Evolutionary conservation across 2,797 vertebrate species (phyloP).

Genomic region (Muraenolepis orangiensis): DNA sequence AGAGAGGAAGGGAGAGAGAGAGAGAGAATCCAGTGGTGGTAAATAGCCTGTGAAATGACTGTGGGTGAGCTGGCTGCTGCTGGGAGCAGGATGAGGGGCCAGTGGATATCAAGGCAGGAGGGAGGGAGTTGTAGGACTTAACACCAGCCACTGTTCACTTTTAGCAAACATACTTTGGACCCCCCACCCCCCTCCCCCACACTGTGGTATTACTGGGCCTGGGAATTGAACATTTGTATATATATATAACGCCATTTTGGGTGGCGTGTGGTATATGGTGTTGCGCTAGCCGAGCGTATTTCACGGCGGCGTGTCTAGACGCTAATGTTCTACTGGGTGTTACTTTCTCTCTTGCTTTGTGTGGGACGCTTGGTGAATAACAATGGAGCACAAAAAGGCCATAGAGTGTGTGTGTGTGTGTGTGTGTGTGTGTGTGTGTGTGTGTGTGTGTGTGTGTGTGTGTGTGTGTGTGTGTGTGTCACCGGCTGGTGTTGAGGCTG

Average conservation of each 20-base stretch:
- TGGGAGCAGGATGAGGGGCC: not conserved
- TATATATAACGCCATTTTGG: not conserved
- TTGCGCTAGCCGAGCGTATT: not conserved
- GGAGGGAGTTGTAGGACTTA: not conserved
- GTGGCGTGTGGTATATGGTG: not conserved
- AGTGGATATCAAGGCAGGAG: not conserved
- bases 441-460: no score
- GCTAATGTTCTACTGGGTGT: not conserved
- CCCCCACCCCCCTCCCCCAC: not conserved
- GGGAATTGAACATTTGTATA: not conserved
- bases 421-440: no score
- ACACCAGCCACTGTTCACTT: not conserved
- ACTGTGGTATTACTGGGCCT: not conserved
- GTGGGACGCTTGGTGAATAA: not conserved
- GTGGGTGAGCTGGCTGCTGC: not conserved
- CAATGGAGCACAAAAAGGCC: not conserved
- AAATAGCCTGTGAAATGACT: constrained; percentile 46
- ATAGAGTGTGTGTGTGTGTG: no score
- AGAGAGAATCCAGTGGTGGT: constrained; percentile 15
- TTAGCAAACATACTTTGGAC: not conserved
- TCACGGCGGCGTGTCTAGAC: not conserved
- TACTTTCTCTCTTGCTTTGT: not conserved
- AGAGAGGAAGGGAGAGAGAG: not conserved
- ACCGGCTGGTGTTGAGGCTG: not conserved
- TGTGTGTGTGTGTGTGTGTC: not conserved